Evolutionary conservation across 2,113 vertebrate species (phyloP).

Genomic region (Protobothrops mucrosquamatus): DNA sequence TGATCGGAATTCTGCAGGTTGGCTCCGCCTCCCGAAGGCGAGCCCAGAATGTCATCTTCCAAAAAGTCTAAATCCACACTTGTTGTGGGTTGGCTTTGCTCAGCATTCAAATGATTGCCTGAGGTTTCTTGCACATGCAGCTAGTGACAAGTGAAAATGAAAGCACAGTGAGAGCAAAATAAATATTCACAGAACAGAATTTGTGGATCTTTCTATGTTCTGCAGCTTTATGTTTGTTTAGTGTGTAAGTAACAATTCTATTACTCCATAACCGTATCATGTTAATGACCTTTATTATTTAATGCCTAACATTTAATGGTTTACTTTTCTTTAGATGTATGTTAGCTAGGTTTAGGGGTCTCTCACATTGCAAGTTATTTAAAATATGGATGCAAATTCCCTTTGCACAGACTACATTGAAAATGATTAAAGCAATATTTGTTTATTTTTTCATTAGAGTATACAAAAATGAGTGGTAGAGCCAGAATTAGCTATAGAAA

Average conservation of each 20-base stretch:
- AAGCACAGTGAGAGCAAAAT: neutral
- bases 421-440: neutral
- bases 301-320: neutral
- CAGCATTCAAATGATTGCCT: slow-evolving; percentile 79
- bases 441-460: neutral
- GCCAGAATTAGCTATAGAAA: neutral
- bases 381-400: neutral
- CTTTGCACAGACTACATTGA: neutral
- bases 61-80: slow-evolving; percentile 95
- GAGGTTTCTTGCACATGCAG: slow-evolving; percentile 86
- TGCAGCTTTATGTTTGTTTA: neutral
- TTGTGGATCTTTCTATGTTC: neutral
- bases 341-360: neutral
- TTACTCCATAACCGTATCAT: neutral
- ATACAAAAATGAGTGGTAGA: neutral
- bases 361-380: neutral
- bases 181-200: slow-evolving; percentile 4
- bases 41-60: slow-evolving; percentile 93
- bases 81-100: slow-evolving; percentile 74
- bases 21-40: slow-evolving; percentile 61
- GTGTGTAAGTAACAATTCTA: rapidly evolving
- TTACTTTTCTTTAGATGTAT: neutral
- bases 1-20: slow-evolving; percentile 74
- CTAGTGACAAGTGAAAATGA: slow-evolving; percentile 38
- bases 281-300: neutral